phyloP scores from a whole-genome alignment of 2,113 vertebrate genomes.

The Callipepla squamata region DNA sequence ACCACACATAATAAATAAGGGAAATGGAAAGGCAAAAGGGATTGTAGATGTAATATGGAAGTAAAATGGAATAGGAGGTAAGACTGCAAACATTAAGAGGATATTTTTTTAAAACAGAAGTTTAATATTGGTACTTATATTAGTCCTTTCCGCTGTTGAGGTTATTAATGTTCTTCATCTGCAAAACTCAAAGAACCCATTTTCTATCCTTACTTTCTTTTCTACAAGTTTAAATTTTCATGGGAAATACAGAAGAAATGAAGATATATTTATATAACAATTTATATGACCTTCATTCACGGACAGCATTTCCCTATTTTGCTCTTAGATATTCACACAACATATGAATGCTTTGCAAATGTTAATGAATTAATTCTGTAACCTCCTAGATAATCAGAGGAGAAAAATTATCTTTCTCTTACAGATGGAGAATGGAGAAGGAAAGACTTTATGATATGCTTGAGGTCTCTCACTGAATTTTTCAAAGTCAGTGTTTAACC shows the following conservation, averaged over 20 bases:
- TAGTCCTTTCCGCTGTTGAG: neutral
- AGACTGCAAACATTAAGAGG: neutral
- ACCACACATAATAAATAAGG: neutral
- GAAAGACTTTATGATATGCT: neutral
- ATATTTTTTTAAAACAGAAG: neutral
- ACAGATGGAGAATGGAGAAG: conserved; percentile 24
- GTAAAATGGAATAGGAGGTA: neutral
- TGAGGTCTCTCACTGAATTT: conserved; percentile 17
- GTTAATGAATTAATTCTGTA: conserved; percentile 27
- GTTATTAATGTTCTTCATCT: neutral
- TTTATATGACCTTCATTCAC: neutral
- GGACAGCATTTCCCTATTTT: neutral
- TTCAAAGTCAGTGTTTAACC: neutral
- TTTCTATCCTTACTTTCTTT: conserved; percentile 2
- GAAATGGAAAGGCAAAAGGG: neutral
- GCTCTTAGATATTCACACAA: neutral
- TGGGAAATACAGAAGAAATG: neutral
- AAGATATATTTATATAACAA: neutral
- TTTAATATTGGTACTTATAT: neutral
- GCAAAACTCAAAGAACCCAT: neutral
- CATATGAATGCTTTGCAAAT: conserved; percentile 25
- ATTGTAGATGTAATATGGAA: neutral
- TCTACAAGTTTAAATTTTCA: conserved; percentile 18
- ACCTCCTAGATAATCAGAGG: conserved; percentile 22
- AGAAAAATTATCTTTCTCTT: conserved; percentile 53